Evolutionary conservation across 2,888 invertebrate species (phyloP).

Genomic region (Phytoseiulus persimilis): DNA sequence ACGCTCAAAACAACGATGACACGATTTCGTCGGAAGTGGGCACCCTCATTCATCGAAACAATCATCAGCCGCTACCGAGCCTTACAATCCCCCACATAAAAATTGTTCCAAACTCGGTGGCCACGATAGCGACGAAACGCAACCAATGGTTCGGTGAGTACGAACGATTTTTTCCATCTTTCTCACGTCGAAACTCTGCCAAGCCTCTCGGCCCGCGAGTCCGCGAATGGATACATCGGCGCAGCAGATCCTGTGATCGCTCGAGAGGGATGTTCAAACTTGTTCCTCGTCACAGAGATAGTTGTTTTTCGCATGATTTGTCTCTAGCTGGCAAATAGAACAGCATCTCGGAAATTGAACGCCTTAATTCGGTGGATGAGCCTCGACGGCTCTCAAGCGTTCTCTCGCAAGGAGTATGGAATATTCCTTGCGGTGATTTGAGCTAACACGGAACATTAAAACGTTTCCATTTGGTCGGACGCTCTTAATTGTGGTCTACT

Average conservation of each 20-base stretch:
- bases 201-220: too few relatives aligned
- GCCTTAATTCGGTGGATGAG: not conserved
- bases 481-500: not conserved
- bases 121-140: slow-evolving; percentile 24
- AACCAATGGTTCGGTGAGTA: slow-evolving; percentile 32
- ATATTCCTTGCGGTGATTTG: not conserved
- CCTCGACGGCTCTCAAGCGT: not conserved
- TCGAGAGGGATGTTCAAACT: too few relatives aligned
- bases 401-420: not conserved
- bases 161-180: not conserved
- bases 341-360: too few relatives aligned
- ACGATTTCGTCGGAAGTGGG: slow-evolving; percentile 35
- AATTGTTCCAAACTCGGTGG: not conserved
- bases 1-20: slow-evolving; percentile 35
- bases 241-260: too few relatives aligned
- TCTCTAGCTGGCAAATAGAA: too few relatives aligned
- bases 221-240: too few relatives aligned
- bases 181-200: too few relatives aligned
- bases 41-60: slow-evolving; percentile 18
- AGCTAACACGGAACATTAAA: not conserved
- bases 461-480: not conserved
- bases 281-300: too few relatives aligned
- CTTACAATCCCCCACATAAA: slow-evolving; percentile 22
- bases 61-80: slow-evolving; percentile 23
- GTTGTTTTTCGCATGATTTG: too few relatives aligned